Base-by-base conservation (phyloP, 2,888 invertebrate genomes). In the Meta bourneti region DNA sequence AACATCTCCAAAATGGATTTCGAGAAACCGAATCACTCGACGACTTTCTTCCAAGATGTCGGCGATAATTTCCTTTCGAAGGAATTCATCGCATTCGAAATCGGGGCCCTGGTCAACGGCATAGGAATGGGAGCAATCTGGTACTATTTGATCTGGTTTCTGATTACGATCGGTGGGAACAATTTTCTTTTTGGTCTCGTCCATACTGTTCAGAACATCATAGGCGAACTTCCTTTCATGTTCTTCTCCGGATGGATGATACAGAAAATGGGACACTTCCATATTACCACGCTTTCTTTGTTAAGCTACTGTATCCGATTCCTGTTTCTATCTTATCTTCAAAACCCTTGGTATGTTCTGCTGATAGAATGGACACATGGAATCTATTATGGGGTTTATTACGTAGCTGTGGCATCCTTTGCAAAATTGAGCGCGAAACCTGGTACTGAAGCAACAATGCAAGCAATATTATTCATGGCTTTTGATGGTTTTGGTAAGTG, bases 221-320 rank as follows among this genome's bases (percentile, higher is more conserved):
- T 96, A 51, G 98, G 98, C 0, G 98, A 98, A 95, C 95, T 98
- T 94, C 98, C 98, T 0, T 97, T 98, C 94, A 97, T 98, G 95
- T 98, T 98, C 94, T 95, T 98, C 5, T 98, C 98, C 34, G 86
- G 91, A 70, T 81, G 81, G 81, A 70, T 93, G 5, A 81, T 91
- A 0, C 70, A 81, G 20, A 87, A 75, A 19, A 13, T 91, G 0
- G 92, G 93, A 11, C 94, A 94, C 34, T 88, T 94, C 1, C 87
- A 86, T n/a, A 94, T 94, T 89, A 91, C 95, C 1, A 94, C 94
- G 79, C 51, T 94, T 11, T 94, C 94, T 7, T 93, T 94, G 71
- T 51, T 93, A 6, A 94, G 94, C 0, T 94, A 93, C 89, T 93
- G 93, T 6, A 19, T 94, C 0, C 93, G 95, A 6, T 94, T 95